phyloP scores from a whole-genome alignment of 92 coral and sea anemone species.

The Muricea muricata region DNA sequence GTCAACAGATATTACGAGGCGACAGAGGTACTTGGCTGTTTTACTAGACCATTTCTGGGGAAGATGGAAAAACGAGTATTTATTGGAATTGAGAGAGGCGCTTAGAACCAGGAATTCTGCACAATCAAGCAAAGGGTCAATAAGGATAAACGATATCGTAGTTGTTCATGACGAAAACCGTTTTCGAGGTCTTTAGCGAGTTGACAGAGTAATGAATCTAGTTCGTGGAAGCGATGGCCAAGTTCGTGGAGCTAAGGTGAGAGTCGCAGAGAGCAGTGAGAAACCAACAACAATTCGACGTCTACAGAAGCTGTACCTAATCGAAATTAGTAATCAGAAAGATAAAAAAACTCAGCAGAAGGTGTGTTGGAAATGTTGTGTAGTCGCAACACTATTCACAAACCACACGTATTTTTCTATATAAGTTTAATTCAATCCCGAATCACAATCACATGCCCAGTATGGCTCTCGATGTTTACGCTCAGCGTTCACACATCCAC shows the following conservation, averaged over 20 bases:
- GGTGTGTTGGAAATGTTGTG: too few relatives aligned
- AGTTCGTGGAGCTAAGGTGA: not conserved
- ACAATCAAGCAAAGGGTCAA: not conserved
- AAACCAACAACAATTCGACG: not conserved
- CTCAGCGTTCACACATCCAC: too few relatives aligned
- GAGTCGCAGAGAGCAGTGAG: not conserved
- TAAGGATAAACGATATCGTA: not conserved
- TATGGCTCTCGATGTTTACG: too few relatives aligned
- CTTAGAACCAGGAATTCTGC: not conserved
- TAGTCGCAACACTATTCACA: too few relatives aligned
- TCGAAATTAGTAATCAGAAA: not conserved
- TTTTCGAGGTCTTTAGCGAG: not conserved
- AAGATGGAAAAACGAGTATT: constrained; percentile 5
- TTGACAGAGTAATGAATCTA: not conserved
- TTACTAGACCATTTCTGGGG: not conserved
- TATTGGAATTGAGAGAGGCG: constrained; percentile 9
- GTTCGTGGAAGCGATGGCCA: not conserved
- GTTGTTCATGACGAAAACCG: constrained; percentile 2
- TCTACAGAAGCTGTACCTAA: not conserved
- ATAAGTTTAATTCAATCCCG: too few relatives aligned
- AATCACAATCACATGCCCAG: too few relatives aligned
- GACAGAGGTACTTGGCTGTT: not conserved
- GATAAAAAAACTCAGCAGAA: not conserved
- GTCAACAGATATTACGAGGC: not conserved
- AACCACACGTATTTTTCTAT: too few relatives aligned